Evolutionary conservation across 2,888 invertebrate species (phyloP).

Genomic region (Phasia obesa): DNA sequence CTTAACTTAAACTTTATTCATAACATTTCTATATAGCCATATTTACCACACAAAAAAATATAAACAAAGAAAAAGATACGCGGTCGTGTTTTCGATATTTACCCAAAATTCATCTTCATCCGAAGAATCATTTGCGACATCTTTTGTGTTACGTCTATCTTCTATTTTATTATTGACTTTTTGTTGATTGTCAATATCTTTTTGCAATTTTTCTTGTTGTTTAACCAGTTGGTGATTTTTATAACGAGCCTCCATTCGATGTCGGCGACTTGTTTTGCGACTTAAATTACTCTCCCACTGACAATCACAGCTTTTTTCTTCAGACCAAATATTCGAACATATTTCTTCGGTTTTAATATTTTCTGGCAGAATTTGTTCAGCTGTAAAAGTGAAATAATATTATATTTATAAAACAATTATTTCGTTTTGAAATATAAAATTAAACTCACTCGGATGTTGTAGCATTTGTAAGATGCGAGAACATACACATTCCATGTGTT

Average conservation of each 20-base stretch:
- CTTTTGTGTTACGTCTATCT: conserved; percentile 37
- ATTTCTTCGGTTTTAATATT: conserved; percentile 85
- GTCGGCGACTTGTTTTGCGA: conserved; percentile 82
- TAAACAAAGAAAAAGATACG: no score
- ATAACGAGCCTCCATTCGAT: conserved; percentile 81
- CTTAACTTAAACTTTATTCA: no score
- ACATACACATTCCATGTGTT: conserved; percentile 83
- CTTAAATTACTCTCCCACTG: conserved; percentile 83
- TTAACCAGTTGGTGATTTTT: conserved; percentile 73
- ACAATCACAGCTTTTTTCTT: conserved; percentile 85
- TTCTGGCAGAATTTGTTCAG: conserved; percentile 79
- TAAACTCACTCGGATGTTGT: conserved; percentile 73
- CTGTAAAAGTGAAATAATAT: conserved; percentile 44
- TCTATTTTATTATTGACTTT: conserved; percentile 34
- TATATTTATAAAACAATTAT: not conserved
- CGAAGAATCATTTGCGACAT: conserved; percentile 54
- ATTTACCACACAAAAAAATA: no score
- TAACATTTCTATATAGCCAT: no score
- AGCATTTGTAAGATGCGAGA: conserved; percentile 80
- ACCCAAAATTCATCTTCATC: conserved; percentile 78
- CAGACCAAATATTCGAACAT: conserved; percentile 85
- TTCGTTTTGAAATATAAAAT: not conserved
- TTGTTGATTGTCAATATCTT: conserved; percentile 28
- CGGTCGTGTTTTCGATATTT: no score
- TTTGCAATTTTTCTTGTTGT: conserved; percentile 64